These are phyloP conservation scores for Manis javanica DNA, from an alignment of 2,797 vertebrate species.

Conservation along the genomic window DNA sequence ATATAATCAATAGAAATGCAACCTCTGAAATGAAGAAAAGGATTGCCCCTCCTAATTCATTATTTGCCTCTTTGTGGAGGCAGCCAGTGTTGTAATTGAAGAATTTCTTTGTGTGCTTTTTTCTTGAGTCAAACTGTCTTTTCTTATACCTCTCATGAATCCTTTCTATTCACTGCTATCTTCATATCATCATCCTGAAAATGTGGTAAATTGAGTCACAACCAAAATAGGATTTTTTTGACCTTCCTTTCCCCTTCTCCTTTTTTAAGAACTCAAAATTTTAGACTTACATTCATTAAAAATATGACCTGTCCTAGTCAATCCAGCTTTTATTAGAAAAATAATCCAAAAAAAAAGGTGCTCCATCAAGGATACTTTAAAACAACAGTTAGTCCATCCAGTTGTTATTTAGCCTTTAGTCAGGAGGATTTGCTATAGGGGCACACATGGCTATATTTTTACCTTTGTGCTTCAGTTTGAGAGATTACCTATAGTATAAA, in stretches of 20 bases:
- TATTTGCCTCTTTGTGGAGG: neutral
- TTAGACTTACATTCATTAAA: neutral
- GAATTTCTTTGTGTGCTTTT: neutral
- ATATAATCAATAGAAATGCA: neutral
- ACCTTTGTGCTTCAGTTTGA: neutral
- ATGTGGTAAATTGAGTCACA: neutral
- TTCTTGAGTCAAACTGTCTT: neutral
- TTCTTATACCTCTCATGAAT: neutral
- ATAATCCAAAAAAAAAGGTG: neutral
- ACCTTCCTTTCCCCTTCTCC: neutral
- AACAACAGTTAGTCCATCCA: neutral
- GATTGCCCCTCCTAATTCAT: neutral
- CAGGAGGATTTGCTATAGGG: neutral
- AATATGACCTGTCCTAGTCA: neutral
- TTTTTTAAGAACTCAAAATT: slow-evolving; percentile 16
- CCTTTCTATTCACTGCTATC: neutral
- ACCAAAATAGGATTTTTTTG: neutral
- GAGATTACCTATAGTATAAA: neutral
- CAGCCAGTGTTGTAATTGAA: neutral
- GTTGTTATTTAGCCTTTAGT: neutral
- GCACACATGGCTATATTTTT: neutral
- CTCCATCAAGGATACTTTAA: neutral
- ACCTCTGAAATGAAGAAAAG: neutral
- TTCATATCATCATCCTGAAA: neutral
- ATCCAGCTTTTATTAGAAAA: neutral